phyloP scores from a whole-genome alignment of 2,888 invertebrate genomes.

The Agrotis segetum region DNA sequence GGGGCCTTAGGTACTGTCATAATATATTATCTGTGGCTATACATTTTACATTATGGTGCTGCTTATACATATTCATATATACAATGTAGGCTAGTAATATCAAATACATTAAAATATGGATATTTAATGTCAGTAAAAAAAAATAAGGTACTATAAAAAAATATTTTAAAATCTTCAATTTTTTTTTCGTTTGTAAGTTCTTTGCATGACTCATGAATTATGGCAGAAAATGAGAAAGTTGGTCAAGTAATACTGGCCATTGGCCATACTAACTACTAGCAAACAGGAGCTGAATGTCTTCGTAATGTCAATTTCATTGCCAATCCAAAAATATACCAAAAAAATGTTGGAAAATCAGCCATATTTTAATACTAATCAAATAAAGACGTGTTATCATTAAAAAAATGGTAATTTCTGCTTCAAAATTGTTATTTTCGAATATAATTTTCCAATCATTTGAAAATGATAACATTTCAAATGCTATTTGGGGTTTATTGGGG shows the following conservation, averaged over 20 bases:
- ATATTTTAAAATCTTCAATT: no score
- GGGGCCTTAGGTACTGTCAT: conserved; percentile 18
- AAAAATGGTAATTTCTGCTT: no score
- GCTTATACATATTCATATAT: not conserved
- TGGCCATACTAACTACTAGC: no score
- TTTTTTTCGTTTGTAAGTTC: no score
- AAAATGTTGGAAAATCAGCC: no score
- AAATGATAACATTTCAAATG: conserved; percentile 10
- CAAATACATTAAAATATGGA: not conserved
- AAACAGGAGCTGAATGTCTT: not conserved
- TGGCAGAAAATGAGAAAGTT: no score
- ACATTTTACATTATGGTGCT: not conserved
- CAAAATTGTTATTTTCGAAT: not conserved
- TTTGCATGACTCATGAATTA: no score
- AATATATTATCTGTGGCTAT: conserved; percentile 21
- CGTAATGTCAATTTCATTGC: no score
- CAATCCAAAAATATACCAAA: no score
- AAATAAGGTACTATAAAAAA: no score
- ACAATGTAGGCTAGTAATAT: not conserved
- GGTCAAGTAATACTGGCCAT: no score
- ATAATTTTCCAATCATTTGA: conserved; percentile 13
- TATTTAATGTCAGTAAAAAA: not conserved
- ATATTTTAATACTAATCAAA: not conserved
- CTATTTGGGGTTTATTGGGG: conserved; percentile 1
- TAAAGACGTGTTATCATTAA: no score